A percentile compares a stretch with the other conserved stretches of the same genome.
These are phyloP conservation scores for Neogobius melanostomus DNA, from an alignment of 2,113 vertebrate genomes.

Conservation along the genomic window DNA sequence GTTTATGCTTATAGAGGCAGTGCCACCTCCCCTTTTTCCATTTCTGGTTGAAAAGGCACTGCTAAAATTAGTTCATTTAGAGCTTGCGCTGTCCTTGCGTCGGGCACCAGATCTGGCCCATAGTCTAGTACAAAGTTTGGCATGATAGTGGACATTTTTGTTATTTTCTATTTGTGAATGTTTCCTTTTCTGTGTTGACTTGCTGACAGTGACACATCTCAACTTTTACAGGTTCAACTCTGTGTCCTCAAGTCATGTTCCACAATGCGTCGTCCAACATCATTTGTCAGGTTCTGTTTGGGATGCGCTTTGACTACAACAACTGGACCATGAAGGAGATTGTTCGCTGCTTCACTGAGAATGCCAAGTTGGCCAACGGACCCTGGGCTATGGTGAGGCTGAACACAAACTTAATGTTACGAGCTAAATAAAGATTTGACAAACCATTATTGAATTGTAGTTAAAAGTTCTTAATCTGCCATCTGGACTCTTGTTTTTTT, in stretches of 20 bases:
- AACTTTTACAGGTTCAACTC: conserved; percentile 42
- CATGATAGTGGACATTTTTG: background rate
- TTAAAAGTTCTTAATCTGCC: no score
- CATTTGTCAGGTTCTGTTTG: conserved; percentile 78
- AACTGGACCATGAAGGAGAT: conserved; percentile 56
- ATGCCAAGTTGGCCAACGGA: conserved; percentile 53
- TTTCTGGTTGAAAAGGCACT: no score
- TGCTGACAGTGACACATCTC: background rate
- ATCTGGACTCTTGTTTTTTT: no score
- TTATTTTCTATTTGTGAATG: no score
- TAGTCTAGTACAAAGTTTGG: background rate
- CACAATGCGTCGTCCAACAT: conserved; percentile 74
- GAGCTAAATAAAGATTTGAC: background rate
- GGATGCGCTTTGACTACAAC: conserved; percentile 68
- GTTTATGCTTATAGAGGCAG: no score
- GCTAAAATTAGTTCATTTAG: no score
- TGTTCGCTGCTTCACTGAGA: conserved; percentile 43
- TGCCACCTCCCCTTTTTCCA: no score
- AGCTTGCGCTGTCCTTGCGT: no score
- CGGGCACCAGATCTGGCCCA: no score
- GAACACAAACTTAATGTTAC: background rate
- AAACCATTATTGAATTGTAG: no score
- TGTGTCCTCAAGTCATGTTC: conserved; percentile 63
- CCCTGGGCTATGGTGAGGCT: conserved; percentile 62
- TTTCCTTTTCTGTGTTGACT: background rate